phyloP scores from a whole-genome alignment of 1,140 invertebrate genomes.

The Limonius californicus region DNA sequence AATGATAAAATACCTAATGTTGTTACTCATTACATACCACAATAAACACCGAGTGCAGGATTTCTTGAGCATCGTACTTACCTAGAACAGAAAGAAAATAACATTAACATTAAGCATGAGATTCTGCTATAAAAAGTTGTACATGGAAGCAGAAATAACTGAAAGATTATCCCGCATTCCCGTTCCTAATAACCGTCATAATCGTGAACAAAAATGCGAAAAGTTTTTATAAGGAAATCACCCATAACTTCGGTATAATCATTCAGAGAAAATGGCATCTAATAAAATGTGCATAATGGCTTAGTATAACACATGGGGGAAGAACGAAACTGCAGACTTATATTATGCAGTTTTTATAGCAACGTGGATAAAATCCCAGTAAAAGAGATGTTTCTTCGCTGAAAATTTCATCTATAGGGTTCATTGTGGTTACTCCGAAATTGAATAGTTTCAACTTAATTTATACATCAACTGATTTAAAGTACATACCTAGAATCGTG shows the following conservation, averaged over 20 bases:
- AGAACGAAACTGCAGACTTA: no score
- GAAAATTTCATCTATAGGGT: no score
- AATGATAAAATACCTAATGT: no score
- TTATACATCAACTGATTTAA: no score
- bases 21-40: background rate
- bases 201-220: conserved; percentile 6
- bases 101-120: no score
- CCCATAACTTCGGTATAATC: conserved; percentile 17
- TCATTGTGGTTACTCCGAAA: no score
- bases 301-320: conserved; percentile 5
- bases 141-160: conserved; percentile 10
- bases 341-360: conserved; percentile 6
- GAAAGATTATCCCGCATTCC: conserved; percentile 7
- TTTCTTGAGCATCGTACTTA: background rate
- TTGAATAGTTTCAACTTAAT: no score
- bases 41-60: background rate
- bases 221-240: conserved; percentile 15
- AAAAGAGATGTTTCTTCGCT: no score
- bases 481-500: no score
- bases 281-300: conserved; percentile 19
- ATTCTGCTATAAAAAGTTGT: no score
- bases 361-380: background rate
- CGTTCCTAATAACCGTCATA: conserved; percentile 10
- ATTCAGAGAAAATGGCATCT: conserved; percentile 19
- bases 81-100: background rate